Evolutionary conservation across 1,140 invertebrate species (phyloP).

Genomic region (Dinoponera quadriceps): DNA sequence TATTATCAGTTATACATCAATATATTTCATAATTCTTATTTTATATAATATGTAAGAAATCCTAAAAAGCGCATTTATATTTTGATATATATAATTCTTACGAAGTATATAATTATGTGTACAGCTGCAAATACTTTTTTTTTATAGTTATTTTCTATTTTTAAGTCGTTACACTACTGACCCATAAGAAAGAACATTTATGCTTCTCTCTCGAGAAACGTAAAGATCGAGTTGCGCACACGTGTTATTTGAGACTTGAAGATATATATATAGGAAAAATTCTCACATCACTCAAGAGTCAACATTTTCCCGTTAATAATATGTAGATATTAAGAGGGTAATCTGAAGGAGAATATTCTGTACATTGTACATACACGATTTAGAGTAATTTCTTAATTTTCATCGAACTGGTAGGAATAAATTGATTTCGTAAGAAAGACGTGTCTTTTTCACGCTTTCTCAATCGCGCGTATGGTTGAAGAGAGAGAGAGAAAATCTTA

Average conservation of each 20-base stretch:
- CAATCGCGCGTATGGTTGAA: conserved; percentile 24
- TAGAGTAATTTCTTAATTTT: conserved; percentile 49
- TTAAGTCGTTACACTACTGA: background rate
- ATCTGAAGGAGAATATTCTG: conserved; percentile 40
- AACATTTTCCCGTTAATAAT: conserved; percentile 15
- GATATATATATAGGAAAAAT: too few relatives aligned
- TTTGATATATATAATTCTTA: conserved; percentile 27
- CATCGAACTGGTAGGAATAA: conserved; percentile 58
- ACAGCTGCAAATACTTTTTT: background rate
- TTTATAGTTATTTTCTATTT: conserved; percentile 13
- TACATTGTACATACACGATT: conserved; percentile 44
- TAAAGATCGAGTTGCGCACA: background rate
- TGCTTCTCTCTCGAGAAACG: background rate
- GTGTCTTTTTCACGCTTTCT: conserved; percentile 23
- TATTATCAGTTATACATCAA: conserved; percentile 18
- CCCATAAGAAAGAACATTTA: background rate
- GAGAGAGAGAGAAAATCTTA: background rate
- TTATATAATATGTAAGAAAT: conserved; percentile 5
- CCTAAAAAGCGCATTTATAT: conserved; percentile 8
- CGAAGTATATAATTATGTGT: background rate
- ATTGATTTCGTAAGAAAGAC: conserved; percentile 53
- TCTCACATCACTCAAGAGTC: background rate
- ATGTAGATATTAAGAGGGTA: background rate
- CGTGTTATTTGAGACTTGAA: too few relatives aligned
- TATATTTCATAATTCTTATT: conserved; percentile 14